phyloP scores from a whole-genome alignment of 1,140 invertebrate species.

The Achatina immaculata region DNA sequence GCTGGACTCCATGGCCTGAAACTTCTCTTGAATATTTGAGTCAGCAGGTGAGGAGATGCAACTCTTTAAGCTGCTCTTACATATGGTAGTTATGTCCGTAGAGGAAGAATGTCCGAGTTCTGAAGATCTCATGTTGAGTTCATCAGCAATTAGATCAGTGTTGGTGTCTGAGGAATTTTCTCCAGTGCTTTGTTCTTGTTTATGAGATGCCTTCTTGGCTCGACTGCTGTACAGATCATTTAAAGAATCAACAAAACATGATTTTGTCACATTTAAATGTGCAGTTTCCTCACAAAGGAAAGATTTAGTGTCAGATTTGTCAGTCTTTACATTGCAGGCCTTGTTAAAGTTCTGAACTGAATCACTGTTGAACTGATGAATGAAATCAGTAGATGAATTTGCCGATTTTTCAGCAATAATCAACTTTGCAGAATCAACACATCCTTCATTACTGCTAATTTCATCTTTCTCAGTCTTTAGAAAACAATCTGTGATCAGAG shows the following conservation, averaged over 20 bases:
- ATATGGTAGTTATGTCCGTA: background rate
- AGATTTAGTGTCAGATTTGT: background rate
- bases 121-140: background rate
- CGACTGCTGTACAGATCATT: background rate
- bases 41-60: background rate
- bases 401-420: too few relatives aligned
- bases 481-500: background rate
- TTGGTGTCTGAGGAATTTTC: conserved; percentile 2
- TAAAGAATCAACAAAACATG: background rate
- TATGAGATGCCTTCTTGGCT: background rate
- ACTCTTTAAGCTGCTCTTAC: background rate
- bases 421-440: too few relatives aligned
- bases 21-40: conserved; percentile 1
- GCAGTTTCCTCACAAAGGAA: background rate
- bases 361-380: background rate
- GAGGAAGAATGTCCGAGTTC: conserved; percentile 8
- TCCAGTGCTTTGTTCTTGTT: background rate
- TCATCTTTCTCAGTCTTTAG: conserved; percentile 11
- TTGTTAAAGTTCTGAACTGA: background rate
- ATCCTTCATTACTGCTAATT: background rate
- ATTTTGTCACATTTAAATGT: background rate
- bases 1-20: conserved; percentile 16
- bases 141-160: conserved; percentile 3
- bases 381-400: background rate
- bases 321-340: background rate